A percentile compares a stretch with the other conserved stretches of the same genome.
These are phyloP conservation scores for Mellivora capensis DNA, from an alignment of 2,113 vertebrate species.

Conservation along the genomic window DNA sequence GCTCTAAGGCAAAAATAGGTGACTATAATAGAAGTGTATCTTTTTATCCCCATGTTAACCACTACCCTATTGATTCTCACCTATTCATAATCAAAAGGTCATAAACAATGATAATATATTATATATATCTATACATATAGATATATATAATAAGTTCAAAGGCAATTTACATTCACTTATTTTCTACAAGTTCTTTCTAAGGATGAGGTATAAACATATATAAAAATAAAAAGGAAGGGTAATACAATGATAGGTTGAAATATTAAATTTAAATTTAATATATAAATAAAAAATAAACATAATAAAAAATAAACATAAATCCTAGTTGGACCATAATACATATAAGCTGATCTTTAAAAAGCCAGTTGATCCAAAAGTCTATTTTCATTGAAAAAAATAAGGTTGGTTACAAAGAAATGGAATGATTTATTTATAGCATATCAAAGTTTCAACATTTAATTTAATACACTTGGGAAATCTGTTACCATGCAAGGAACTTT, in stretches of 20 bases:
- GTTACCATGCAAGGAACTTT: neutral
- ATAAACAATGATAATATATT: neutral
- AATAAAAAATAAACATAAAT: neutral
- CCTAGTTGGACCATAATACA: neutral
- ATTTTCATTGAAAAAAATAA: neutral
- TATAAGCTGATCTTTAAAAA: neutral
- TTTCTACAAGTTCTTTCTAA: slow-evolving; percentile 14
- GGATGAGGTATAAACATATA: neutral
- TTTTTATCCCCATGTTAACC: neutral
- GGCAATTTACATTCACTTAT: slow-evolving; percentile 16
- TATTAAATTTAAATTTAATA: neutral
- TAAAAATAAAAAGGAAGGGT: neutral
- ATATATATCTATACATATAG: no score
- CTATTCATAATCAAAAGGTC: slow-evolving; percentile 2
- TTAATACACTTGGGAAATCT: slow-evolving; percentile 17
- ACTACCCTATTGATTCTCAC: slow-evolving; percentile 5
- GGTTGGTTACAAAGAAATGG: neutral
- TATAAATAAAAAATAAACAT: no score
- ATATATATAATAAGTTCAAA: slow-evolving; percentile 19
- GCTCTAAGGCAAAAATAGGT: neutral
- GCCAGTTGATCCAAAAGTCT: neutral
- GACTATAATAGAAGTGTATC: neutral
- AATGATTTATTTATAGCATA: neutral
- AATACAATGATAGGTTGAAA: slow-evolving; percentile 24
- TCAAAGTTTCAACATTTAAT: neutral